Conservation (phyloP, 2,888 invertebrate species). For the Himalopsyche anomala region DNA sequence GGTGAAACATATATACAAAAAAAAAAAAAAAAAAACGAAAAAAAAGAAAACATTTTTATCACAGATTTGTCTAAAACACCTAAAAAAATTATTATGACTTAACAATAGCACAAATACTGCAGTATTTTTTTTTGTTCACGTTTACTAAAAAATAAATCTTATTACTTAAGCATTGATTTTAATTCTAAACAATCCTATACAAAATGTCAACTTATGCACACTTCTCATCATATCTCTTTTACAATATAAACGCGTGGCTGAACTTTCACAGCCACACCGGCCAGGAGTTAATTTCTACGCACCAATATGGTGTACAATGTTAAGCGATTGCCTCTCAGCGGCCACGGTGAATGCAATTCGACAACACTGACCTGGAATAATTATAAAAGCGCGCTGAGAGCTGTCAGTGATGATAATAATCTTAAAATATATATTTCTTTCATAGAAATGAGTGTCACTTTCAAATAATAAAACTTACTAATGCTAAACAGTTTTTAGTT, state of each 20-base stretch:
- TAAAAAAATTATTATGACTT: conserved; percentile 65
- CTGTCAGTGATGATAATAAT: background rate
- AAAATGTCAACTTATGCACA: background rate
- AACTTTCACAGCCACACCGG: conserved; percentile 59
- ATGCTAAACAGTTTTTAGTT: background rate
- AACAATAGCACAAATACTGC: conserved; percentile 66
- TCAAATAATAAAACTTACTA: background rate
- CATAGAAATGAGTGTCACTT: background rate
- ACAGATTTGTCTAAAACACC: conserved; percentile 68
- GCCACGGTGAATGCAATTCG: background rate
- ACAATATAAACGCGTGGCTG: conserved; percentile 36
- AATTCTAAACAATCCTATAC: conserved; percentile 46
- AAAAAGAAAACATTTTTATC: conserved; percentile 66
- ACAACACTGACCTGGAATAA: conserved; percentile 16
- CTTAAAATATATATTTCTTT: conserved; percentile 9
- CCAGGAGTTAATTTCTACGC: conserved; percentile 66
- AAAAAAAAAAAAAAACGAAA: conserved; percentile 59
- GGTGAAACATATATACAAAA: conserved; percentile 60
- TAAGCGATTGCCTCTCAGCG: conserved; percentile 57
- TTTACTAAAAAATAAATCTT: conserved; percentile 57
- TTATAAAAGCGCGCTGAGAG: background rate
- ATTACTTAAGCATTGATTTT: conserved; percentile 49
- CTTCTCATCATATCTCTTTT: conserved; percentile 53
- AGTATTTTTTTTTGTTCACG: conserved; percentile 58
- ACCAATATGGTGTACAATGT: conserved; percentile 71